Evolutionary conservation across 2,113 vertebrate genomes (phyloP).

Genomic region (Sturnus vulgaris): DNA sequence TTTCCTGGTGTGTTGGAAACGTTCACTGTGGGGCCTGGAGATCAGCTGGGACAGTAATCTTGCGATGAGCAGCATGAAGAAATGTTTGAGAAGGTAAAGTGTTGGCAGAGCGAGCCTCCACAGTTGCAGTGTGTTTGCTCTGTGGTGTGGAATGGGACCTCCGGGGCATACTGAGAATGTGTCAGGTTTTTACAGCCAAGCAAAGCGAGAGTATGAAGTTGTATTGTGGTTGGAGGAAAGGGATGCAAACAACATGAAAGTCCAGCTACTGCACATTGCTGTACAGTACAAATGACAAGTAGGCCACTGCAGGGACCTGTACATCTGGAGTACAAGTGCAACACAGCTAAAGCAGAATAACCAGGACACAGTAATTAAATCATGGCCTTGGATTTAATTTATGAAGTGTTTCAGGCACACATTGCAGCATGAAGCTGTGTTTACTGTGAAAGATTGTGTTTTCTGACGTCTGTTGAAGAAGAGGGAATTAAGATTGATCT

Average conservation of each 20-base stretch:
- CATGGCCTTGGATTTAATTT: slow-evolving; percentile 49
- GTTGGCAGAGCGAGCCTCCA: background rate
- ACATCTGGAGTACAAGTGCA: slow-evolving; percentile 27
- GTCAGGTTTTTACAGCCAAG: slow-evolving; percentile 43
- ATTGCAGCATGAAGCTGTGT: slow-evolving; percentile 32
- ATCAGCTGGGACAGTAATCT: background rate
- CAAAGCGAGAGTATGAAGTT: slow-evolving; percentile 3
- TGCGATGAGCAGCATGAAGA: background rate
- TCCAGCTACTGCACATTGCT: background rate
- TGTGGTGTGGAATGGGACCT: slow-evolving; percentile 22
- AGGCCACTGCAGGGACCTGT: slow-evolving; percentile 26
- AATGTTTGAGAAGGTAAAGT: background rate
- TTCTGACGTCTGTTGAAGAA: slow-evolving; percentile 24
- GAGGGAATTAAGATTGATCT: slow-evolving; percentile 45
- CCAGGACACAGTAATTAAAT: slow-evolving; percentile 50
- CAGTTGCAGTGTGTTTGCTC: slow-evolving; percentile 1
- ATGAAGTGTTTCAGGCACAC: slow-evolving; percentile 52
- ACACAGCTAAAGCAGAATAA: slow-evolving; percentile 27
- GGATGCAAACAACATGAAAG: background rate
- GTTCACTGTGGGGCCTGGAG: background rate
- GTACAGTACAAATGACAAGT: background rate
- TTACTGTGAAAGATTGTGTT: slow-evolving; percentile 43
- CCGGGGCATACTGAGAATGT: background rate
- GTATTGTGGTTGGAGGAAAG: background rate
- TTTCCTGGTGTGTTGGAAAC: background rate